phyloP scores from a whole-genome alignment of 2,113 vertebrate species.

The Arizona elegans region DNA sequence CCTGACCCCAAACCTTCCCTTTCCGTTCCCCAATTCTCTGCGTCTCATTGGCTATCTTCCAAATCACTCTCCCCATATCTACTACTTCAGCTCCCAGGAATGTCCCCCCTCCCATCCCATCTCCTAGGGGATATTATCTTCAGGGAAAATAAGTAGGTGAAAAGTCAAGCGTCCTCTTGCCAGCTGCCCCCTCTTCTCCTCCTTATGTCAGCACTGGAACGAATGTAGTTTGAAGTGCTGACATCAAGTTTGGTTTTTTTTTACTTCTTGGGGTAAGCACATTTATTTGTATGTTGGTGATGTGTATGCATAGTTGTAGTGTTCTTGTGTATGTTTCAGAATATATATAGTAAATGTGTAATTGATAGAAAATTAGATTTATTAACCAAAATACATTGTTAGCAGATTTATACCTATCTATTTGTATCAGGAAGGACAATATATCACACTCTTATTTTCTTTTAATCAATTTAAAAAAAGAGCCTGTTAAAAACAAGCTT shows the following conservation, averaged over 20 bases:
- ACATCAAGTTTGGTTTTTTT: not conserved
- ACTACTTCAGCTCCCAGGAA: too few relatives aligned
- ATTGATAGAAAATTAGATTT: not conserved
- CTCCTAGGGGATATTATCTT: too few relatives aligned
- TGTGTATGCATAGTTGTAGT: not conserved
- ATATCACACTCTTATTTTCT: not conserved
- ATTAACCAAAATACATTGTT: not conserved
- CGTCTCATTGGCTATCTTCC: too few relatives aligned
- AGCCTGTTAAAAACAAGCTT: not conserved
- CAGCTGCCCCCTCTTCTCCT: too few relatives aligned
- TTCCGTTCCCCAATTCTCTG: too few relatives aligned
- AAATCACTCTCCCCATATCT: too few relatives aligned
- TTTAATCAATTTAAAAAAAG: not conserved
- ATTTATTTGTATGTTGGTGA: not conserved
- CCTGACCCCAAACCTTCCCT: too few relatives aligned
- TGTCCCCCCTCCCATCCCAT: too few relatives aligned
- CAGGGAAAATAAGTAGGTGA: too few relatives aligned
- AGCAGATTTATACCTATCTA: not conserved
- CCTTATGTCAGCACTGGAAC: too few relatives aligned
- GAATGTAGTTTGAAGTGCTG: too few relatives aligned
- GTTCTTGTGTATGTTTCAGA: not conserved
- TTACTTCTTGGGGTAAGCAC: not conserved
- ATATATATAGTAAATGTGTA: not conserved
- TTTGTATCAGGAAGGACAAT: not conserved
- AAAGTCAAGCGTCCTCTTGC: too few relatives aligned